Conservation (phyloP, 2,888 invertebrate genomes). For the Microdon myrmicae region DNA sequence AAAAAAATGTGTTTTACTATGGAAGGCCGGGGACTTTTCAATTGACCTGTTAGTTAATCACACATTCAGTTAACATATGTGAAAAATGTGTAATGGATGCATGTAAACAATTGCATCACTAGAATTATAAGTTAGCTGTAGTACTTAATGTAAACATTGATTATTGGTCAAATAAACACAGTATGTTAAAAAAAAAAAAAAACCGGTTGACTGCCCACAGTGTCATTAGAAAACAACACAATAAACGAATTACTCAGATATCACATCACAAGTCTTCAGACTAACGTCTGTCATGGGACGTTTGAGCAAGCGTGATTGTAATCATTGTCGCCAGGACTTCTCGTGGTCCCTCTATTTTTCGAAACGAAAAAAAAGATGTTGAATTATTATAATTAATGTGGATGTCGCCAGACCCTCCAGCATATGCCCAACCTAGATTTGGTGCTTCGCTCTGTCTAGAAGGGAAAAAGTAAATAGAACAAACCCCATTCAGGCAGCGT, state of each 20-base stretch:
- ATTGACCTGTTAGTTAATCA: no score
- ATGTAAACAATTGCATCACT: no score
- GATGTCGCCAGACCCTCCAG: slow-evolving; percentile 23
- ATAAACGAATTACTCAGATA: slow-evolving; percentile 28
- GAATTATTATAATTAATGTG: slow-evolving; percentile 35
- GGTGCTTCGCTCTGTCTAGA: not conserved
- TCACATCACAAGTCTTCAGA: slow-evolving; percentile 14
- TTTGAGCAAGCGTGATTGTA: not conserved
- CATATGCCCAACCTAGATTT: slow-evolving; percentile 15
- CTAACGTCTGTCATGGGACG: slow-evolving; percentile 7
- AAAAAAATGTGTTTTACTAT: no score
- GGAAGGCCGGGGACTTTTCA: no score
- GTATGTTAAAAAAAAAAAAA: no score
- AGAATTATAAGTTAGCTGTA: no score
- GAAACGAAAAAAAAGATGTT: slow-evolving; percentile 13
- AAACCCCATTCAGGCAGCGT: slow-evolving; percentile 14
- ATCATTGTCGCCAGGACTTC: slow-evolving; percentile 22
- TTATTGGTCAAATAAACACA: no score
- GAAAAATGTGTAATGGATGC: no score
- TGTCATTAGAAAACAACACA: slow-evolving; percentile 7
- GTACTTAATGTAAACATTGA: no score
- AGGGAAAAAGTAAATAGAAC: not conserved
- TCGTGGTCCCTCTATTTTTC: slow-evolving; percentile 16
- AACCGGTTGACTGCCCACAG: no score
- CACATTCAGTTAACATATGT: no score